Conservation (phyloP, 2,797 vertebrate species). For the Cuculus canorus region DNA sequence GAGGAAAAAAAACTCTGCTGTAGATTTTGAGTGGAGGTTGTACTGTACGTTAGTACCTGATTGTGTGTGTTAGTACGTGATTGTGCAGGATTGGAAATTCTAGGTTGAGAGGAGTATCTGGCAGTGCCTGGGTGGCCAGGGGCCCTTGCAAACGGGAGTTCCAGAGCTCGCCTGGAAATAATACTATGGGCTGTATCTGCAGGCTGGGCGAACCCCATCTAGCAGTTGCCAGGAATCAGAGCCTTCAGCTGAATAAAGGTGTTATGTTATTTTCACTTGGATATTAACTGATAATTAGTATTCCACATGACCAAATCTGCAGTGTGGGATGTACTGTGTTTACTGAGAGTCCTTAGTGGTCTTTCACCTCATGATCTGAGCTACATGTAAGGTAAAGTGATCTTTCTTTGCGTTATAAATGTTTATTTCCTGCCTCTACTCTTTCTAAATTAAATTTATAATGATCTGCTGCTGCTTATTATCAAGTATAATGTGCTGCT, state of each 20-base stretch:
- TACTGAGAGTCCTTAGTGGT: background rate
- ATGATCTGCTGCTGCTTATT: constrained; percentile 40
- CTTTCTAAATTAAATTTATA: constrained; percentile 59
- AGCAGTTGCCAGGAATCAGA: background rate
- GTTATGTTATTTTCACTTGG: constrained; percentile 29
- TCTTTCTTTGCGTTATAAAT: background rate
- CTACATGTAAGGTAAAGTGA: background rate
- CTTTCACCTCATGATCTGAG: background rate
- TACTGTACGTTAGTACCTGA: background rate
- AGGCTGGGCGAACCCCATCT: background rate
- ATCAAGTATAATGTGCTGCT: background rate
- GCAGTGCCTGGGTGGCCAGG: accelerated
- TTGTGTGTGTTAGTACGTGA: no score
- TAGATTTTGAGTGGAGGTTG: background rate
- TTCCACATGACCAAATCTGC: background rate
- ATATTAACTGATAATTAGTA: constrained; percentile 42
- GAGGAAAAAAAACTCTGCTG: background rate
- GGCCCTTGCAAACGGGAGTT: background rate
- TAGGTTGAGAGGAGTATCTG: background rate
- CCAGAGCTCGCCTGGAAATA: accelerated
- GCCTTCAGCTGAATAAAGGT: constrained; percentile 7
- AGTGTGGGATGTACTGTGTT: background rate
- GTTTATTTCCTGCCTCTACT: background rate
- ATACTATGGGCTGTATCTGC: accelerated
- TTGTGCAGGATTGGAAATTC: background rate